A percentile compares a stretch with the other conserved stretches of the same genome.
Evolutionary conservation across 2,113 vertebrate genomes (phyloP).

Genomic region (Chaetodon auriga): DNA sequence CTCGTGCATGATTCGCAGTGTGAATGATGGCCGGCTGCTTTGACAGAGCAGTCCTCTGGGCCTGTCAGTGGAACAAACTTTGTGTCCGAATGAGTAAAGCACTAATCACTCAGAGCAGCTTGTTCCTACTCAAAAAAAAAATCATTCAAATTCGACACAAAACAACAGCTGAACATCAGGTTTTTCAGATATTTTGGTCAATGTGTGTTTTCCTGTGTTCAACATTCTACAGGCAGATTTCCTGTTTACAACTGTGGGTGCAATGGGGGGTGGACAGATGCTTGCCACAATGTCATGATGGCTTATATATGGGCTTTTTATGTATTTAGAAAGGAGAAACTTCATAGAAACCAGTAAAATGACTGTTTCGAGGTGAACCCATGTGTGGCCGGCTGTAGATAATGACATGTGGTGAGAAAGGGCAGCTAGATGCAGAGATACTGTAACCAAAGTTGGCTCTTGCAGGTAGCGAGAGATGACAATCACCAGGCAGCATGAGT

Average conservation of each 20-base stretch:
- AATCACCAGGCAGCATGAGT: not conserved
- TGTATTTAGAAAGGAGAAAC: not conserved
- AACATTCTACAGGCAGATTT: not conserved
- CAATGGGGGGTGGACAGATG: not conserved
- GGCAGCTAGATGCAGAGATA: not conserved
- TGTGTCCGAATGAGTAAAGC: slow-evolving; percentile 44
- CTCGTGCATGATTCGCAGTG: slow-evolving; percentile 66
- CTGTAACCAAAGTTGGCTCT: not conserved
- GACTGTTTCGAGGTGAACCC: not conserved
- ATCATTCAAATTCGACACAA: slow-evolving; percentile 8
- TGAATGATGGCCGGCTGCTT: slow-evolving; percentile 64
- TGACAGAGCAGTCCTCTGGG: slow-evolving; percentile 20
- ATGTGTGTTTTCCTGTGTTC: not conserved
- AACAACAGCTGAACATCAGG: not conserved
- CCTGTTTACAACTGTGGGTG: not conserved
- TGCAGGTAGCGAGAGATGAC: not conserved
- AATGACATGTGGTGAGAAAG: not conserved
- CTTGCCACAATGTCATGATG: not conserved
- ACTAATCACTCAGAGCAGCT: slow-evolving; percentile 52
- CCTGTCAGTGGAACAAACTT: slow-evolving; percentile 42
- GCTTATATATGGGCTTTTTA: not conserved
- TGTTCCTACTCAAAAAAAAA: slow-evolving; percentile 34
- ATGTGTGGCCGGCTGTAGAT: not conserved
- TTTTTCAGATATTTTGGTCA: slow-evolving; percentile 12
- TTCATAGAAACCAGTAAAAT: not conserved